These are phyloP conservation scores for Aproaerema taeniolella DNA, from an alignment of 2,888 invertebrate genomes.

Conservation along the genomic window DNA sequence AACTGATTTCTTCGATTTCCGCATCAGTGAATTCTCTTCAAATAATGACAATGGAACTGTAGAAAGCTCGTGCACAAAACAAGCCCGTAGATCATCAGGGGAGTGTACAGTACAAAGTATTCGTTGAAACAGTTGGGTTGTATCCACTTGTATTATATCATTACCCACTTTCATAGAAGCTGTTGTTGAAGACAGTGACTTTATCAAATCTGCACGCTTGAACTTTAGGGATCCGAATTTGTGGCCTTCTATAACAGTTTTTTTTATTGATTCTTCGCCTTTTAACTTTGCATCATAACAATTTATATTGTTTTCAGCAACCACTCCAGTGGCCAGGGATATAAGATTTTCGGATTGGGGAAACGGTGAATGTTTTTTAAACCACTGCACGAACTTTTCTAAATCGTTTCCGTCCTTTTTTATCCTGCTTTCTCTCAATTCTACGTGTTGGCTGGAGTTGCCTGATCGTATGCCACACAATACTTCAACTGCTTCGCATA, in stretches of 20 bases:
- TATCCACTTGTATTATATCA: constrained; percentile 7
- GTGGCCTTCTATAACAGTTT: constrained; percentile 9
- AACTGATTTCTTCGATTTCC: no score
- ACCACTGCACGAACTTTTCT: no score
- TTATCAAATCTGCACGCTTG: constrained; percentile 9
- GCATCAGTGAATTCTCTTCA: no score
- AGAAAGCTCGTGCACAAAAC: constrained; percentile 4
- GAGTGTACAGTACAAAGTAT: constrained; percentile 6
- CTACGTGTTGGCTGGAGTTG: no score
- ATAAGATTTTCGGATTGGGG: no score
- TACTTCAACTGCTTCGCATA: no score
- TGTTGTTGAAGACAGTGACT: constrained; percentile 9
- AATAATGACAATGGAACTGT: no score
- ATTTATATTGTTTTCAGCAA: constrained; percentile 3
- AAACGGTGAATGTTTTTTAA: no score
- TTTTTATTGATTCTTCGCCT: constrained; percentile 6
- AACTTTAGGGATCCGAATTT: constrained; percentile 13
- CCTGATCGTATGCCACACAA: no score
- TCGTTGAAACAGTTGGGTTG: constrained; percentile 4
- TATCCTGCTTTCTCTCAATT: no score
- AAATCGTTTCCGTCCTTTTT: no score
- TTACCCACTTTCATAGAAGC: constrained; percentile 8
- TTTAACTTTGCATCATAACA: constrained; percentile 9
- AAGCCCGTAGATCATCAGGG: constrained; percentile 6
- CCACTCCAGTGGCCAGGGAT: no score